Percentiles rank a stretch among this genome's conserved stretches.
These are phyloP conservation scores for Polymixis lichenea DNA, from an alignment of 2,888 invertebrate genomes.

Conservation along the genomic window DNA sequence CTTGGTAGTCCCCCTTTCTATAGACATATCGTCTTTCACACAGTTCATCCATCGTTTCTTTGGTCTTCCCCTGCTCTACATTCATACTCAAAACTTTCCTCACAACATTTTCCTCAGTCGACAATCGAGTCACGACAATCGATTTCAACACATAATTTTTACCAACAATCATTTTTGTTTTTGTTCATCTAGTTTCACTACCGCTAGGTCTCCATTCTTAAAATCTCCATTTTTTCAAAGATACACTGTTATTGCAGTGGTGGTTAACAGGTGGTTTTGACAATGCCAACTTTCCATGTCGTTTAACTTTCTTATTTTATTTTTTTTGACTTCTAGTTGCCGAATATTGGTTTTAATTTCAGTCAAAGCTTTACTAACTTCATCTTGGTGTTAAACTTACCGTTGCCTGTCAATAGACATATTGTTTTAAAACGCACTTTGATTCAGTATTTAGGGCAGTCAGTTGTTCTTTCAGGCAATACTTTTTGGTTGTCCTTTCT, in stretches of 20 bases:
- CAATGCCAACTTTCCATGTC: not conserved
- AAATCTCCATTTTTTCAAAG: not conserved
- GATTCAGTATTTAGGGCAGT: not conserved
- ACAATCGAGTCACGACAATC: too few relatives aligned
- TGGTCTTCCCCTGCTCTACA: not conserved
- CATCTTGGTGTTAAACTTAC: too few relatives aligned
- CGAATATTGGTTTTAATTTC: not conserved
- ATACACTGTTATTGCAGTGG: not conserved
- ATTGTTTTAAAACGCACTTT: not conserved
- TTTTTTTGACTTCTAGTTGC: not conserved
- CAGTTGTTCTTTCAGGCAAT: not conserved
- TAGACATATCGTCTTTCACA: too few relatives aligned
- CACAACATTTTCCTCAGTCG: too few relatives aligned
- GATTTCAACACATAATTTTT: too few relatives aligned
- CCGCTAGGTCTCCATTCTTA: too few relatives aligned
- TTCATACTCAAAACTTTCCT: not conserved
- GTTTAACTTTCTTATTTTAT: too few relatives aligned
- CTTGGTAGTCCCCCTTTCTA: not conserved
- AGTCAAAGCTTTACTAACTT: not conserved
- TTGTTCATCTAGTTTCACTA: too few relatives aligned
- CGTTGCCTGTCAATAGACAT: too few relatives aligned
- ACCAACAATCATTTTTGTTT: too few relatives aligned
- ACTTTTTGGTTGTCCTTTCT: constrained; percentile 1
- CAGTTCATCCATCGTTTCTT: not conserved
- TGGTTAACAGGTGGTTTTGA: not conserved